A percentile compares a stretch with the other conserved stretches of the same genome.
phyloP scores from a whole-genome alignment of 2,888 invertebrate genomes.

The Lepidochrysops patricia region DNA sequence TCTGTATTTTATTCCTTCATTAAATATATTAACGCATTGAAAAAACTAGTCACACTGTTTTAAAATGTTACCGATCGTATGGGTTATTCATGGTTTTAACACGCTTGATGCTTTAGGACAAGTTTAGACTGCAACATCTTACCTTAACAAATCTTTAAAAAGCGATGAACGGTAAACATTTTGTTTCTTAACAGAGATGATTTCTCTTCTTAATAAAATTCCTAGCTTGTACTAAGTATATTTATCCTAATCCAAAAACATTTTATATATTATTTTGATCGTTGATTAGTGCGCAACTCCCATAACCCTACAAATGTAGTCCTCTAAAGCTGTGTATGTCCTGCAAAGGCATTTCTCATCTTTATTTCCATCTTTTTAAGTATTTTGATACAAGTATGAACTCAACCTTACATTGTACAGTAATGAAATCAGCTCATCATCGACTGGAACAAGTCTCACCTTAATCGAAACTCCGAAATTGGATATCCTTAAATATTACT shows the following conservation, averaged over 20 bases:
- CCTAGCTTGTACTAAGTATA: too few species aligned
- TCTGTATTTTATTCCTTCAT: conserved; percentile 6
- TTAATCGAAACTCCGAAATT: conserved; percentile 44
- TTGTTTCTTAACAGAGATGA: too few species aligned
- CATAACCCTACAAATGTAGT: too few species aligned
- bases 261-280: too few species aligned
- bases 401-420: conserved; percentile 37
- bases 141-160: too few species aligned
- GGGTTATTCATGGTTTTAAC: conserved; percentile 43
- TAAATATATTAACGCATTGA: conserved; percentile 9
- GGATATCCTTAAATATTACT: conserved; percentile 28
- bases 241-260: too few species aligned
- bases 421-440: conserved; percentile 53
- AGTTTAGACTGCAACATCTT: background rate
- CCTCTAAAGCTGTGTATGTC: too few species aligned
- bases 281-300: too few species aligned
- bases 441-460: conserved; percentile 37
- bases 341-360: too few species aligned
- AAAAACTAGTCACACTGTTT: conserved; percentile 13
- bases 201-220: too few species aligned
- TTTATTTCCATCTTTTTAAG: background rate
- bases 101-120: conserved; percentile 34
- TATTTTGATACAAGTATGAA: background rate
- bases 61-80: conserved; percentile 28
- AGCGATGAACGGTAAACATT: too few species aligned